phyloP scores from a whole-genome alignment of 2,113 vertebrate species.

The Oryzias celebensis region DNA sequence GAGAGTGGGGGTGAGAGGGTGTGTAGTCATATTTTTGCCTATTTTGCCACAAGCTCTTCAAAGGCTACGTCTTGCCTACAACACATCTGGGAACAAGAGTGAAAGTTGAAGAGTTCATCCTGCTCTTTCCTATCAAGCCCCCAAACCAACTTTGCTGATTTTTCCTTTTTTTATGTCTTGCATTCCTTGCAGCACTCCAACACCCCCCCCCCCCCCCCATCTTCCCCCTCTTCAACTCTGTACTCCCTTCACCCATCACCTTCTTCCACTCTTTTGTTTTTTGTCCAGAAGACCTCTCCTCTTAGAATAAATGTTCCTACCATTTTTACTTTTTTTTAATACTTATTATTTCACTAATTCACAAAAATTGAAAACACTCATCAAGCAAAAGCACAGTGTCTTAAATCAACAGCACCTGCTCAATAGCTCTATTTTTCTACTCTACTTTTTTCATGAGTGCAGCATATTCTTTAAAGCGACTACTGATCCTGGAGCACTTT shows the following conservation, averaged over 20 bases:
- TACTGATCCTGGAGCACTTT: slow-evolving; percentile 46
- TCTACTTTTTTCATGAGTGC: slow-evolving; percentile 43
- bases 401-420: no score
- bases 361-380: no score
- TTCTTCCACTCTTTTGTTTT: slow-evolving; percentile 28
- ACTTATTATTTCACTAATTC: slow-evolving; percentile 9
- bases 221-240: neutral
- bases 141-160: slow-evolving; percentile 65
- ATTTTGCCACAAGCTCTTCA: slow-evolving; percentile 79
- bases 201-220: neutral
- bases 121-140: slow-evolving; percentile 48
- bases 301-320: slow-evolving; percentile 12
- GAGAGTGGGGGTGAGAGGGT: slow-evolving; percentile 29
- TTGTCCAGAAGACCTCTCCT: slow-evolving; percentile 43
- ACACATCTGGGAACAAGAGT: slow-evolving; percentile 75
- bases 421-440: neutral
- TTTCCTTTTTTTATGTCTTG: slow-evolving; percentile 34
- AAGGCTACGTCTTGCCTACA: slow-evolving; percentile 72
- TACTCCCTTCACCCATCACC: neutral
- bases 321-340: neutral
- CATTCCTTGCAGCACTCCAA: slow-evolving; percentile 22
- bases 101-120: slow-evolving; percentile 75
- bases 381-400: no score
- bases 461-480: slow-evolving; percentile 51
- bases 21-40: slow-evolving; percentile 61